Percentiles rank a stretch among this genome's conserved stretches.
Conservation (phyloP, 1,140 invertebrate genomes). For the Drosophila ananassae region DNA sequence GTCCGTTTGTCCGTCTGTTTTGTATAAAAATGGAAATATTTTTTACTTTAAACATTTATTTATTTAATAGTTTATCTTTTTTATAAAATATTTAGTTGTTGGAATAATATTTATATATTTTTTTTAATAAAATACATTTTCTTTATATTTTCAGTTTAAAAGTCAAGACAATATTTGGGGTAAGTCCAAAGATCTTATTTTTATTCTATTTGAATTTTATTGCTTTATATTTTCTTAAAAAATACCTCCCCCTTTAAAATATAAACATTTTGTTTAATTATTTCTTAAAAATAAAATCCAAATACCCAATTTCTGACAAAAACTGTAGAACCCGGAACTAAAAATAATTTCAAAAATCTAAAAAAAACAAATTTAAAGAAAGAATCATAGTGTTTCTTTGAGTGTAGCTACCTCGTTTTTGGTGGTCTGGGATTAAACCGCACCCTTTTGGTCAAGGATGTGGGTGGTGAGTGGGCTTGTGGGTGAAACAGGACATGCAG, state of each 20-base stretch:
- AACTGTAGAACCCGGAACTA: background rate
- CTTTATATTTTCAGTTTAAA: background rate
- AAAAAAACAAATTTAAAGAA: too few relatives aligned
- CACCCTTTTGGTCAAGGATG: slow-evolving; percentile 41
- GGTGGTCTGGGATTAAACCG: slow-evolving; percentile 78
- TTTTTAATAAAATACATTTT: background rate
- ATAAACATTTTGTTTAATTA: too few relatives aligned
- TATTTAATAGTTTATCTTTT: background rate
- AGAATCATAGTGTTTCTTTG: slow-evolving; percentile 16
- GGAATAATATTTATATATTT: too few relatives aligned
- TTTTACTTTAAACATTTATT: background rate
- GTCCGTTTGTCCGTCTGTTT: too few relatives aligned
- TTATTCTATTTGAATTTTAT: background rate
- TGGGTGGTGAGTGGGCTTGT: background rate
- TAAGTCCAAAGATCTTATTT: background rate
- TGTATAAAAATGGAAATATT: too few relatives aligned
- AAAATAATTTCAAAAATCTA: too few relatives aligned
- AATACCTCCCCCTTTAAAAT: too few relatives aligned
- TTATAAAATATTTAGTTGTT: too few relatives aligned
- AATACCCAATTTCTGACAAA: too few relatives aligned
- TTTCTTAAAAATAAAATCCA: too few relatives aligned
- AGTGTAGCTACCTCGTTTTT: slow-evolving; percentile 47
- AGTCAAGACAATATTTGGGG: background rate
- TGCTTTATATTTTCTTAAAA: too few relatives aligned
- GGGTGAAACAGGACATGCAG: background rate